Conservation (phyloP, 1,140 invertebrate genomes). For the Paraescarpia echinospica region DNA sequence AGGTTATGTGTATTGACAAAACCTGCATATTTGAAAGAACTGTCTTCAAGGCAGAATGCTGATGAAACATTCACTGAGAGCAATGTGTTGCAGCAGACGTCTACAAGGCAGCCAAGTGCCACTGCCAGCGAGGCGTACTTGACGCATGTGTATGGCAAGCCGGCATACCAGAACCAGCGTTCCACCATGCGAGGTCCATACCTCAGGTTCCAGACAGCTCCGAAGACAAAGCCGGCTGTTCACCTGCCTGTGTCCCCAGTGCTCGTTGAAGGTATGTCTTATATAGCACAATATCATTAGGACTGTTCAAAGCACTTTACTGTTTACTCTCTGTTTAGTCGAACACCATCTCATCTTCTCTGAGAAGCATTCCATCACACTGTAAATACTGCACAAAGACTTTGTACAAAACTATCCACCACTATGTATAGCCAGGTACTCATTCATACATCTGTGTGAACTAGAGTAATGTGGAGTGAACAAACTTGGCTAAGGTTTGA, state of each 20-base stretch:
- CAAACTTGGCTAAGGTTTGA: no score
- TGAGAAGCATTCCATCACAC: no score
- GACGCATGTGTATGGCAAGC: slow-evolving; percentile 49
- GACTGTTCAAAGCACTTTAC: no score
- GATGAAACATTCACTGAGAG: background rate
- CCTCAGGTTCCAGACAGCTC: slow-evolving; percentile 44
- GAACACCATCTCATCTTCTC: no score
- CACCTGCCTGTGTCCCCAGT: background rate
- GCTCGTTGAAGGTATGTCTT: background rate
- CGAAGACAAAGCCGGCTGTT: slow-evolving; percentile 34
- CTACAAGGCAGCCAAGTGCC: background rate
- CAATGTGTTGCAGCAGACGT: background rate
- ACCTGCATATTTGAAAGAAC: background rate
- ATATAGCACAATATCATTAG: no score
- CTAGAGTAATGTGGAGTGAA: no score
- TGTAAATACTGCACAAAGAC: no score
- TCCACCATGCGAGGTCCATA: slow-evolving; percentile 50
- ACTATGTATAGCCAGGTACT: no score
- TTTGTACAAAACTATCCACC: no score
- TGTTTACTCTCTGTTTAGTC: no score
- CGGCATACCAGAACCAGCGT: slow-evolving; percentile 46
- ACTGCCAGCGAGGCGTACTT: slow-evolving; percentile 37
- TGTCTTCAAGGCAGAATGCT: background rate
- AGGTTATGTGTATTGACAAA: no score
- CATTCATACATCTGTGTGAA: no score